Conservation (phyloP, 2,797 vertebrate species). For the Premnoplex brunnescens region DNA sequence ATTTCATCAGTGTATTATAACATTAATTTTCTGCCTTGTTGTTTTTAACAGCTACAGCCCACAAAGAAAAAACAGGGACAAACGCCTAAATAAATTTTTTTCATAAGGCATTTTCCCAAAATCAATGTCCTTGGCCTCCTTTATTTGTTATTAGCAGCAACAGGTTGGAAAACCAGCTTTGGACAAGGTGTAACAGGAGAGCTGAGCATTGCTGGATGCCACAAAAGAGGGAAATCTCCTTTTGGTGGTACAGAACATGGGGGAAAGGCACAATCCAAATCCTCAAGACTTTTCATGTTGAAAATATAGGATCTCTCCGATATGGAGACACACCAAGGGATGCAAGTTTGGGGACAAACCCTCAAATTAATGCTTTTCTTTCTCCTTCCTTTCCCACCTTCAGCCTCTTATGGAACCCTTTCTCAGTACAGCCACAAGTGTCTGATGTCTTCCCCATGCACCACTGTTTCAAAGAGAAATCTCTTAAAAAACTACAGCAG, state of each 20-base stretch:
- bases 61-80: not conserved
- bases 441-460: not conserved
- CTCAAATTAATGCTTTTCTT: not conserved
- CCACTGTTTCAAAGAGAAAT: not conserved
- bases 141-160: not conserved
- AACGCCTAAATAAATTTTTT: not conserved
- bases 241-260: not conserved
- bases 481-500: not conserved
- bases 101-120: not conserved
- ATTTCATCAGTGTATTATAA: not conserved
- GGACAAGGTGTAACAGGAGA: not conserved
- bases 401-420: not conserved
- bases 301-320: accelerated
- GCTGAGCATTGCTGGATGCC: not conserved
- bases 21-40: not conserved
- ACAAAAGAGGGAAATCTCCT: not conserved
- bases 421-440: not conserved
- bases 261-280: not conserved
- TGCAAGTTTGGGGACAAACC: not conserved
- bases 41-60: not conserved
- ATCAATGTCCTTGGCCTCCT: not conserved
- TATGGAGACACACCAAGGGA: not conserved
- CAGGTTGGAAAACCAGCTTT: not conserved
- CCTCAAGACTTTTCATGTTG: not conserved
- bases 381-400: not conserved